Conservation (phyloP, 53 echinoderm and acorn worm genomes). For the Paracentrotus lividus region DNA sequence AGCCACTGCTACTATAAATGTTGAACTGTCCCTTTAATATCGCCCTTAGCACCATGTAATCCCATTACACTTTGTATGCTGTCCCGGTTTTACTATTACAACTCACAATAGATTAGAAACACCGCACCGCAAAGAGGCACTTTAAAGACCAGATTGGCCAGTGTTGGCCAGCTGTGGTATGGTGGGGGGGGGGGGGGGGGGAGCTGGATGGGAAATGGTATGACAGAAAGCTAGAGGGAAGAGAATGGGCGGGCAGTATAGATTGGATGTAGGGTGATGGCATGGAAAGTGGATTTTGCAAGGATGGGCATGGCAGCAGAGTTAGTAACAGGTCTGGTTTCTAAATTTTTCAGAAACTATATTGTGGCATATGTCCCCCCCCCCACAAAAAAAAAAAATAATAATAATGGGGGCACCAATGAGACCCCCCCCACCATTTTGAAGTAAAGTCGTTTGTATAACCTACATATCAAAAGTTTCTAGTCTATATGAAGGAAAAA, state of each 20-base stretch:
- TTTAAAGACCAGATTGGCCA: not conserved
- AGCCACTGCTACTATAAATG: too few species aligned
- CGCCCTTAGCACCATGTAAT: not conserved
- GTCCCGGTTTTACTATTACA: not conserved
- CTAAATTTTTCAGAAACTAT: too few species aligned
- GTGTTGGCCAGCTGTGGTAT: not conserved
- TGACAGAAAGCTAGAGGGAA: not conserved
- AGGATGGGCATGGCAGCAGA: too few species aligned
- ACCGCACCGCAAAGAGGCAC: not conserved
- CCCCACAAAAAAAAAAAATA: too few species aligned
- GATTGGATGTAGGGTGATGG: not conserved
- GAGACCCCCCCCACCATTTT: too few species aligned
- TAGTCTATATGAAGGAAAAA: too few species aligned
- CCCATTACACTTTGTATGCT: not conserved
- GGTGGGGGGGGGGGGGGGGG: not conserved
- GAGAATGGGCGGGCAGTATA: not conserved
- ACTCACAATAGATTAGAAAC: conserved; percentile 42
- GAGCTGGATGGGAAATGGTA: not conserved
- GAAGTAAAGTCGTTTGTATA: too few species aligned
- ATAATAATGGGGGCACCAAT: too few species aligned
- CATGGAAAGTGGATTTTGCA: not conserved
- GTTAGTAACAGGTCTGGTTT: too few species aligned
- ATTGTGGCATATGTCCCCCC: too few species aligned
- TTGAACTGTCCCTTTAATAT: not conserved
- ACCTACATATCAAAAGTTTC: too few species aligned